Percentiles rank a stretch among this genome's conserved stretches.
Evolutionary conservation across 2,797 vertebrate genomes (phyloP).

Genomic region (Malurus leucopterus): DNA sequence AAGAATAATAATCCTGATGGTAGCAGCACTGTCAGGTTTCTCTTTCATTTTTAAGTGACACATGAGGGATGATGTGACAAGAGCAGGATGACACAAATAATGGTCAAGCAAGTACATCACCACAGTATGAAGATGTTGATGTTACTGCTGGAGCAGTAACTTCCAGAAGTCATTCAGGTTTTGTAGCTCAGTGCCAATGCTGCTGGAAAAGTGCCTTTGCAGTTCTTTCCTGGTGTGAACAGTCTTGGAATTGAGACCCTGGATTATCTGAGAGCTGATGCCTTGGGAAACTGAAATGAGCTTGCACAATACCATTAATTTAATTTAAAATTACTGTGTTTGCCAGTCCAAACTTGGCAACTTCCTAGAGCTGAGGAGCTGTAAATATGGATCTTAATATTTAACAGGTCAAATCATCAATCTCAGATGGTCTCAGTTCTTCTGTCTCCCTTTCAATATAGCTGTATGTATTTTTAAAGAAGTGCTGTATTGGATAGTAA

Average conservation of each 20-base stretch:
- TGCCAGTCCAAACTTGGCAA: neutral
- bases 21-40: neutral
- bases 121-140: neutral
- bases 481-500: constrained; percentile 55
- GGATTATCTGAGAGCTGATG: neutral
- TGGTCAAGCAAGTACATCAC: neutral
- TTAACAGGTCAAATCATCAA: constrained; percentile 60
- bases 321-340: neutral
- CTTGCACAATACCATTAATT: neutral
- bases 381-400: constrained; percentile 73
- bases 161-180: neutral
- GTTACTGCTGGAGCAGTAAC: neutral
- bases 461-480: constrained; percentile 72
- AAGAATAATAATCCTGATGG: neutral
- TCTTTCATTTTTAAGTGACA: neutral
- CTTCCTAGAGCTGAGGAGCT: neutral
- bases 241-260: neutral
- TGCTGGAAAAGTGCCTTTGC: neutral
- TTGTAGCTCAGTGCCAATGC: neutral
- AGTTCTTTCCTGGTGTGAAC: neutral
- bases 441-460: constrained; percentile 32
- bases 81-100: neutral
- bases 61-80: neutral
- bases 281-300: neutral
- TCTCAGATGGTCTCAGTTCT: constrained; percentile 47